Conservation (phyloP, 2,113 vertebrate species). For the Aegithalos caudatus region DNA sequence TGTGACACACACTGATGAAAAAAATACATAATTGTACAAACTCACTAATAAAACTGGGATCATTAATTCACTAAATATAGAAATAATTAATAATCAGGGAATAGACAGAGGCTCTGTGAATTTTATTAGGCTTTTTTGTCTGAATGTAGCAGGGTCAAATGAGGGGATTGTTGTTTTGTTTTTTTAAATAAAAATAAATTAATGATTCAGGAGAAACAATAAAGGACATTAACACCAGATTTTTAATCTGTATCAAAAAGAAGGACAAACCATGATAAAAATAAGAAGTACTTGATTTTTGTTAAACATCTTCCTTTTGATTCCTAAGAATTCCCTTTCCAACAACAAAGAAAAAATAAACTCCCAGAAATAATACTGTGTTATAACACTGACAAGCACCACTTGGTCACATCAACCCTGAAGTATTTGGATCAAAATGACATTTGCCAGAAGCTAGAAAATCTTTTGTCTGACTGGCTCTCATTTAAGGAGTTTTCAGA, state of each 20-base stretch:
- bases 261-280: neutral
- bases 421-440: neutral
- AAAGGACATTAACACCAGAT: neutral
- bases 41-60: neutral
- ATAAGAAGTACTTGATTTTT: neutral
- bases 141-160: neutral
- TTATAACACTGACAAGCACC: neutral
- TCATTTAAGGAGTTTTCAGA: neutral
- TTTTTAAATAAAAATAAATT: neutral
- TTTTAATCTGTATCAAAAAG: neutral
- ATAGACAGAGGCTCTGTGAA: neutral
- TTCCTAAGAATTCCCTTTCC: neutral
- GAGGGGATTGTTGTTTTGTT: rapidly evolving
- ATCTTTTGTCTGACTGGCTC: neutral
- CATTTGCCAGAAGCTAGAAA: neutral
- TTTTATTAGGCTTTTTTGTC: neutral
- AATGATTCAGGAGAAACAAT: neutral
- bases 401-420: neutral
- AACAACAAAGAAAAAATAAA: neutral
- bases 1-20: neutral
- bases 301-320: neutral
- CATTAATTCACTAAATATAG: neutral
- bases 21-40: neutral
- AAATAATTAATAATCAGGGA: neutral
- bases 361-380: neutral